A percentile compares a stretch with the other conserved stretches of the same genome.
These are phyloP conservation scores for Gadopsis bispinosus DNA, from an alignment of 2,797 vertebrate species.

Conservation along the genomic window DNA sequence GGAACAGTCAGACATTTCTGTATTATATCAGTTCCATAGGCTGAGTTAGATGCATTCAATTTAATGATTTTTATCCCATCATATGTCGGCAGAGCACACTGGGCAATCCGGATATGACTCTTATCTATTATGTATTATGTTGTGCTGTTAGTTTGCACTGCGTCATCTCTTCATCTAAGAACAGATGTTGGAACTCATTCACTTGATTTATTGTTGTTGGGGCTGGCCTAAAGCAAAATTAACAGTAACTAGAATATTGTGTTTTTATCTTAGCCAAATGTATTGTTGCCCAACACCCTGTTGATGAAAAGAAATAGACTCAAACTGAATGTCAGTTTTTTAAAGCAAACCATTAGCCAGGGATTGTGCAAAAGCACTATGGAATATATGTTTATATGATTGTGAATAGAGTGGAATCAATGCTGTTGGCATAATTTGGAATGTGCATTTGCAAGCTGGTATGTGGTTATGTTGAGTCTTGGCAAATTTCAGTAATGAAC, in stretches of 20 bases:
- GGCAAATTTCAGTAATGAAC: slow-evolving; percentile 41
- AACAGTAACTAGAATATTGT: slow-evolving; percentile 2
- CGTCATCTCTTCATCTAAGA: slow-evolving; percentile 19
- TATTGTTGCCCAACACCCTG: slow-evolving; percentile 22
- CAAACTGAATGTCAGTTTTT: slow-evolving; percentile 66
- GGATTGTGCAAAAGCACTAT: slow-evolving; percentile 41
- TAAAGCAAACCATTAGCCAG: slow-evolving; percentile 18
- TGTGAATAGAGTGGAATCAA: slow-evolving; percentile 36
- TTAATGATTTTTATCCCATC: neutral
- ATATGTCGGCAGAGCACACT: slow-evolving; percentile 7
- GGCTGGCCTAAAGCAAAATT: slow-evolving; percentile 10
- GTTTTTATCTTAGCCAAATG: slow-evolving; percentile 28
- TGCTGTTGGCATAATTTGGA: slow-evolving; percentile 23
- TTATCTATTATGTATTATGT: slow-evolving; percentile 2
- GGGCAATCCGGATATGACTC: slow-evolving; percentile 1
- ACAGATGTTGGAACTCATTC: slow-evolving; percentile 26
- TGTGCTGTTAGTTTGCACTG: slow-evolving; percentile 33
- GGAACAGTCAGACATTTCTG: slow-evolving; percentile 40
- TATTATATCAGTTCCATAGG: slow-evolving; percentile 51
- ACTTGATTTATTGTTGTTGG: slow-evolving; percentile 28
- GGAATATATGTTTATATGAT: slow-evolving; percentile 35
- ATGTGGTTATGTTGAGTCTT: slow-evolving; percentile 42
- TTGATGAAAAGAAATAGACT: slow-evolving; percentile 40
- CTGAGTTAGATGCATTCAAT: slow-evolving; percentile 24
- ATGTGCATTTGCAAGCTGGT: slow-evolving; percentile 45